phyloP scores from a whole-genome alignment of 30 jellyfish, hydroid and myxozoan genomes.

The Catostylus mosaicus region DNA sequence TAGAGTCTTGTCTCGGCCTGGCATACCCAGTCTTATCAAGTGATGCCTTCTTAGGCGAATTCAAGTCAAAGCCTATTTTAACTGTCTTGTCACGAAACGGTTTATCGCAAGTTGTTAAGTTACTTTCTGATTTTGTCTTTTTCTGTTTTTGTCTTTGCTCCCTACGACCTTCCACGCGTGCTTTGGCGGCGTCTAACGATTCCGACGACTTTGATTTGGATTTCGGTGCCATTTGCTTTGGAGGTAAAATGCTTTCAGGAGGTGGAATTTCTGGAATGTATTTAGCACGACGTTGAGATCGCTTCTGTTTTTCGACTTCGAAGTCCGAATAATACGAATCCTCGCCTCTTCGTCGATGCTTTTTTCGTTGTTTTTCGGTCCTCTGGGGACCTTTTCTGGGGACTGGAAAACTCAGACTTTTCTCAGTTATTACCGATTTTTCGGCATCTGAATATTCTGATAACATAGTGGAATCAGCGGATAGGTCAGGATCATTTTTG shows the following conservation, averaged over 20 bases:
- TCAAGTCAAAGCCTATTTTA: slow-evolving; percentile 71
- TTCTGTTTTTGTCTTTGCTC: slow-evolving; percentile 85
- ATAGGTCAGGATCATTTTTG: slow-evolving; percentile 39
- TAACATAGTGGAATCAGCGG: slow-evolving; percentile 76
- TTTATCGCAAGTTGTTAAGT: slow-evolving; percentile 61
- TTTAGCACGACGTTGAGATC: slow-evolving; percentile 81
- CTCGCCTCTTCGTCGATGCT: slow-evolving; percentile 77
- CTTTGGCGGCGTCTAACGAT: slow-evolving; percentile 86
- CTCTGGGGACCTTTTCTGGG: slow-evolving; percentile 27
- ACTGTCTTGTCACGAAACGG: slow-evolving; percentile 52
- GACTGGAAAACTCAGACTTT: slow-evolving; percentile 36
- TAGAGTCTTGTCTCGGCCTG: slow-evolving; percentile 58
- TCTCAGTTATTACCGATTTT: slow-evolving; percentile 51
- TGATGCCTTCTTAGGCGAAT: slow-evolving; percentile 78
- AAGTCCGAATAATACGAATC: slow-evolving; percentile 91
- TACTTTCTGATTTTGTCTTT: slow-evolving; percentile 92
- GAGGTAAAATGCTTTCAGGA: slow-evolving; percentile 60
- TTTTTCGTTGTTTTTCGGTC: slow-evolving; percentile 45
- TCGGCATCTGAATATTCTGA: slow-evolving; percentile 80
- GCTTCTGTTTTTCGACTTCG: slow-evolving; percentile 93
- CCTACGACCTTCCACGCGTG: slow-evolving; percentile 93
- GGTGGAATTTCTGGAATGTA: slow-evolving; percentile 68
- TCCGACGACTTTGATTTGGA: slow-evolving; percentile 80
- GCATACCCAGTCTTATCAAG: slow-evolving; percentile 71
- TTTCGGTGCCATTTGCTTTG: slow-evolving; percentile 21